These are phyloP conservation scores for Styela clava DNA, from an alignment of 23 tunicate species.

Conservation along the genomic window DNA sequence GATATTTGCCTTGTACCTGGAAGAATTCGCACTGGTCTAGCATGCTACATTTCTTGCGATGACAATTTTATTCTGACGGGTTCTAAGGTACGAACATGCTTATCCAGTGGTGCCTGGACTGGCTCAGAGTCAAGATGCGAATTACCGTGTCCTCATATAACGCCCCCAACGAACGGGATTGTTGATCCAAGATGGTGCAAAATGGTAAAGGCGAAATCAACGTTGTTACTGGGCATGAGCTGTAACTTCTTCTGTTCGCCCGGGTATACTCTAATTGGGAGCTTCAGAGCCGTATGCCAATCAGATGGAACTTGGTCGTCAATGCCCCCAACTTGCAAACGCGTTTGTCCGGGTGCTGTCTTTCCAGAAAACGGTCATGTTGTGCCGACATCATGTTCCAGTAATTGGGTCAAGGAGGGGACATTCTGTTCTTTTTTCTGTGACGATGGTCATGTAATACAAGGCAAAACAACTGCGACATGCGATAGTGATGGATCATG, in stretches of 20 bases:
- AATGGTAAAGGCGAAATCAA: neutral
- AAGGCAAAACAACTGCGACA: constrained; percentile 40
- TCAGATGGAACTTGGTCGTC: constrained; percentile 42
- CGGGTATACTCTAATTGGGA: constrained; percentile 23
- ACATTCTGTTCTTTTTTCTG: constrained; percentile 48
- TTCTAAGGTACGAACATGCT: constrained; percentile 21
- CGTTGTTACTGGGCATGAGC: neutral
- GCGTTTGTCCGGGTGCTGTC: constrained; percentile 19
- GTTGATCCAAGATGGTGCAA: neutral
- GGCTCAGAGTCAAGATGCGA: constrained; percentile 20
- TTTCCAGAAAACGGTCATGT: constrained; percentile 32
- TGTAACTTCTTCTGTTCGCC: constrained; percentile 29
- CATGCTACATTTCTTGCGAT: constrained; percentile 1
- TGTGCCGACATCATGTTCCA: constrained; percentile 17
- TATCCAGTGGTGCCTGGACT: constrained; percentile 46
- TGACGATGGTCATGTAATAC: constrained; percentile 9
- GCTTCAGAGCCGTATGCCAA: constrained; percentile 17
- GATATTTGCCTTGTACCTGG: constrained; percentile 2
- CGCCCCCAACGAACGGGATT: neutral
- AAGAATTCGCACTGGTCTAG: neutral
- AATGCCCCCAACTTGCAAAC: constrained; percentile 40
- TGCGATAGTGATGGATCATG: constrained; percentile 68
- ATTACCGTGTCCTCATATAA: constrained; percentile 1
- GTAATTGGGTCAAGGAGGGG: constrained; percentile 24
- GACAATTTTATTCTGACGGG: constrained; percentile 11